Evolutionary conservation across 2,113 vertebrate species (phyloP).

Genomic region (Desmodus rotundus): DNA sequence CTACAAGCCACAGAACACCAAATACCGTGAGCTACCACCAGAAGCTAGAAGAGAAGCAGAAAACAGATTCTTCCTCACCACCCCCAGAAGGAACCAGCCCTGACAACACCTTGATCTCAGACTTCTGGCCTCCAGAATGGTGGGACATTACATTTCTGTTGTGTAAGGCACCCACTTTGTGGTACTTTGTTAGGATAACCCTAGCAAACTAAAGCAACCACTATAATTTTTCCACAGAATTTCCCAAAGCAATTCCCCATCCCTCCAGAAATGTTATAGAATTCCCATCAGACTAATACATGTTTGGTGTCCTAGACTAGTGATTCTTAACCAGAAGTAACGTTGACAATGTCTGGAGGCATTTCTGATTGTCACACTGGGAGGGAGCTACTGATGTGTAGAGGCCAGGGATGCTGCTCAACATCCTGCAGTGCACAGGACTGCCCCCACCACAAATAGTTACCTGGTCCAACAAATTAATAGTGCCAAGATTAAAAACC

Average conservation of each 20-base stretch:
- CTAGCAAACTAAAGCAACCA: not conserved
- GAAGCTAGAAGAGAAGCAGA: not conserved
- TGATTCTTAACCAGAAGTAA: not conserved
- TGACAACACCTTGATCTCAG: not conserved
- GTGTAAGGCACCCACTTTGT: not conserved
- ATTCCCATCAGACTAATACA: not conserved
- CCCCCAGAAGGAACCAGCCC: not conserved
- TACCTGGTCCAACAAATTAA: too few species aligned
- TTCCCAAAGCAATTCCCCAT: not conserved
- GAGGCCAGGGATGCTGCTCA: not conserved
- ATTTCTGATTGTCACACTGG: not conserved
- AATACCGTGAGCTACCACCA: not conserved
- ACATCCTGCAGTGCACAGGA: not conserved
- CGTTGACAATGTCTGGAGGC: not conserved
- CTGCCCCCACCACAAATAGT: not conserved
- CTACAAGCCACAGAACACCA: not conserved
- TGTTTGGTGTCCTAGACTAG: not conserved
- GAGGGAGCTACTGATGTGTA: not conserved
- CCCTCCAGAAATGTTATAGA: not conserved
- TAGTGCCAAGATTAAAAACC: not conserved
- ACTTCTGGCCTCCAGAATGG: too few species aligned
- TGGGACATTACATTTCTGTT: not conserved
- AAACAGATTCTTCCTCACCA: not conserved
- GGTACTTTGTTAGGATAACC: not conserved
- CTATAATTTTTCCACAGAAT: not conserved